These are phyloP conservation scores for Oeneis ivallda DNA, from an alignment of 2,888 invertebrate species.

Conservation along the genomic window DNA sequence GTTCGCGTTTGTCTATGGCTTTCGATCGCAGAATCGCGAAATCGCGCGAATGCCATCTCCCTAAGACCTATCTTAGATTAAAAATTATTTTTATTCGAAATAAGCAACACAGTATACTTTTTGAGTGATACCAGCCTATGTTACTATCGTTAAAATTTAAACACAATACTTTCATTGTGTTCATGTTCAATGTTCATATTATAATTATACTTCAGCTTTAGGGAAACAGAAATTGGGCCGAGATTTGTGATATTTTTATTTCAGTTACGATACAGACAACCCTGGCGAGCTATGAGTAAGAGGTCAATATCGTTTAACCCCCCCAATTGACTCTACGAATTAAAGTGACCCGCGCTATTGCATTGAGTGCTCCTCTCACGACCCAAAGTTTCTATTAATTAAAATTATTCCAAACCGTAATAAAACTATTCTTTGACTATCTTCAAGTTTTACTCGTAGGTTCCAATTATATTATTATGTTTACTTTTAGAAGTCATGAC, in stretches of 20 bases:
- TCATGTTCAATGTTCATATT: no score
- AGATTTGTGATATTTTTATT: neutral
- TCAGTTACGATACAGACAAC: constrained; percentile 6
- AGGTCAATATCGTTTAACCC: constrained; percentile 39
- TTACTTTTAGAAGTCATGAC: no score
- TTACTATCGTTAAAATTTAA: no score
- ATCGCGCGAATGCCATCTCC: no score
- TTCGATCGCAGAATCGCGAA: no score
- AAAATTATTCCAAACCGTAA: constrained; percentile 10
- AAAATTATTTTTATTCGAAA: no score
- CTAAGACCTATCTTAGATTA: no score
- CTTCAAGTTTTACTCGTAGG: neutral
- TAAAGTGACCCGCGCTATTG: constrained; percentile 47
- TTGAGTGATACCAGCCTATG: no score
- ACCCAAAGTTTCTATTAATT: constrained; percentile 23
- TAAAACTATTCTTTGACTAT: constrained; percentile 15
- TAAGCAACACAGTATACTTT: no score
- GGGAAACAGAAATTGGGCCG: neutral
- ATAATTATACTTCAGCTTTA: no score
- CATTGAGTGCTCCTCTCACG: constrained; percentile 38
- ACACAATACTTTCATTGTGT: no score
- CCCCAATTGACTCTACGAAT: constrained; percentile 49
- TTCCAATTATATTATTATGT: neutral
- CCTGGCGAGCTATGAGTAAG: constrained; percentile 21
- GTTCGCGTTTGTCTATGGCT: no score